A percentile compares a stretch with the other conserved stretches of the same genome.
Conservation (phyloP, 2,113 vertebrate species). For the Pyrgilauda ruficollis region DNA sequence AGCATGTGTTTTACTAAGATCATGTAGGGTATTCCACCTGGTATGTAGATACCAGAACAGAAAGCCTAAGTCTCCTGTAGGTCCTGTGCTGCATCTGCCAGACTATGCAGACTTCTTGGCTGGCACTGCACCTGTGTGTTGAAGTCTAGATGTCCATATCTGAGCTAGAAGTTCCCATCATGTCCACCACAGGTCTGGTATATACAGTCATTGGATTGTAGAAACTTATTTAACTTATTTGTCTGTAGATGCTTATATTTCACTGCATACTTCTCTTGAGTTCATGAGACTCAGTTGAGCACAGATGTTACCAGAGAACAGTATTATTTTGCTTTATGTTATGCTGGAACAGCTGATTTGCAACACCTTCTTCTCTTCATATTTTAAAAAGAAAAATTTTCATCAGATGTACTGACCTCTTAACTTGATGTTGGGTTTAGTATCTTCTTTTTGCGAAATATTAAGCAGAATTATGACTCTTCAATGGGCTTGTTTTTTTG, state of each 20-base stretch:
- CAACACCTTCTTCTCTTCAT: background rate
- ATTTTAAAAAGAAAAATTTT: background rate
- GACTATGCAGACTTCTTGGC: background rate
- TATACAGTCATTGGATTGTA: background rate
- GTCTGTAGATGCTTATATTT: background rate
- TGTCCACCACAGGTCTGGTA: background rate
- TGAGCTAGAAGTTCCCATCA: background rate
- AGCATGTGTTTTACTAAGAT: background rate
- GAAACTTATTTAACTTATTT: background rate
- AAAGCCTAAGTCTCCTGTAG: background rate
- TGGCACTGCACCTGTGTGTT: background rate
- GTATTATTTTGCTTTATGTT: background rate
- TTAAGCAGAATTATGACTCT: background rate
- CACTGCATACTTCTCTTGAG: background rate
- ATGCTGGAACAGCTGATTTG: background rate
- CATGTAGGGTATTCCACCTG: background rate
- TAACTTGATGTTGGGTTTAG: background rate
- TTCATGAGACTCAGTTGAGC: background rate
- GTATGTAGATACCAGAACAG: background rate
- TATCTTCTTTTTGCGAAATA: background rate
- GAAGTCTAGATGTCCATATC: background rate
- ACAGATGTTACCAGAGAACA: background rate
- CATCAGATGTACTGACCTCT: background rate
- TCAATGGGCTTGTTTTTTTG: background rate
- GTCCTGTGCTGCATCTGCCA: background rate